These are phyloP conservation scores for Epicauta chinensis DNA, from an alignment of 1,140 invertebrate genomes.

Conservation along the genomic window DNA sequence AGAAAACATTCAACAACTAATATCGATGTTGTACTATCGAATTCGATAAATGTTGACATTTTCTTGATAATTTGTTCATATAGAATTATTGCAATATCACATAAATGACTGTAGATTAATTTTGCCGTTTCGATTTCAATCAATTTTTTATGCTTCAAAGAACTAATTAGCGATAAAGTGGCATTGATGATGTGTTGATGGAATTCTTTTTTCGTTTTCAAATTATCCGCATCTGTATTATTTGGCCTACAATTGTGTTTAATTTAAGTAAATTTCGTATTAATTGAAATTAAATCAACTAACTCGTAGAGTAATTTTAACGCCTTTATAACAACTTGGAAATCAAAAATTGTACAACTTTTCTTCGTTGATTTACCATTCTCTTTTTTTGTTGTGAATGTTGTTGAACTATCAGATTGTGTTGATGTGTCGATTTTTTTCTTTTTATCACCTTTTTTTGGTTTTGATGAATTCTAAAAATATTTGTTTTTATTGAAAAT, in stretches of 20 bases:
- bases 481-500: constrained; percentile 1
- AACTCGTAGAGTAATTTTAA: constrained; percentile 45
- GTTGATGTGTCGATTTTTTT: constrained; percentile 38
- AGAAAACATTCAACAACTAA: constrained; percentile 51
- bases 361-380: constrained; percentile 32
- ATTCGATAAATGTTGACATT: constrained; percentile 41
- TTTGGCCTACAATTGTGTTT: constrained; percentile 42
- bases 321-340: constrained; percentile 42
- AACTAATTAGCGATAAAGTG: no score
- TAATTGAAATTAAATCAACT: no score
- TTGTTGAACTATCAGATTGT: constrained; percentile 31
- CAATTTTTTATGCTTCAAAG: constrained; percentile 36
- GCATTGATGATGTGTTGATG: constrained; percentile 39
- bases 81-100: constrained; percentile 40
- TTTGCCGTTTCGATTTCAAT: constrained; percentile 35
- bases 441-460: constrained; percentile 42
- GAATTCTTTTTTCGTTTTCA: constrained; percentile 44
- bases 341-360: constrained; percentile 43
- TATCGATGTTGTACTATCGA: constrained; percentile 44
- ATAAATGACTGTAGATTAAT: constrained; percentile 33
- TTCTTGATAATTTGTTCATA: constrained; percentile 43
- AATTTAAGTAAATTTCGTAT: not conserved
- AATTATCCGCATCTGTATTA: constrained; percentile 33
- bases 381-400: constrained; percentile 24
- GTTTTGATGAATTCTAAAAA: constrained; percentile 38